Evolutionary conservation across 1,140 invertebrate genomes (phyloP), one percentile per base, ranked within the genome.

Genomic region (Calephelis virginiensis): DNA sequence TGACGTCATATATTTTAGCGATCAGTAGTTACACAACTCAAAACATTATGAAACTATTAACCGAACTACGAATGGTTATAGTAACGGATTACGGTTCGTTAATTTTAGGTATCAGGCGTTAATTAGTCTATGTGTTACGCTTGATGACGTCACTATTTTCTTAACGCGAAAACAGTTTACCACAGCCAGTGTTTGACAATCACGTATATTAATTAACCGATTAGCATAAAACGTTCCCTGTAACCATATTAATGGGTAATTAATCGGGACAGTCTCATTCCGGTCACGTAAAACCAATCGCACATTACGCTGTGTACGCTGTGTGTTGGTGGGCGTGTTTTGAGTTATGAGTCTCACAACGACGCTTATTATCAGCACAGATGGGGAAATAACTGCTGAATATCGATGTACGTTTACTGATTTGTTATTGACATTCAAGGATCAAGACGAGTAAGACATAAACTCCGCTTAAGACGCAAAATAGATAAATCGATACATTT

Each of bases 251-350:
- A 56, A 56, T 56, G 10, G 53, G 53, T 56, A 56, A 56, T 56
- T 56, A 56, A 56, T 56, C 53, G 53, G 53, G 10, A 3, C 53
- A 56, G 53, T 38, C 53, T 43, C 61, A 80, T 77, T 72, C 75
- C 49, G 64, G 67, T 66, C 78, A 80, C 78, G 78, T 80, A 75
- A 69, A 50, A 17, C 67, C 67, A 56, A 71, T 74, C 62, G 68
- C 67, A 59, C 72, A 70, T 71, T 73, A 72, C 71, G 69, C 63
- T 56, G 67, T 62, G 40, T 43, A 43, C 28, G 28, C 28, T 28
- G 28, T 28, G 28, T 28, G 65, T 64, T 72, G 74, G 63, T 74
- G 68, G 71, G 67, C 64, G 68, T 72, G 59, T 68, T 60, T 68
- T 64, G 67, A 63, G 56, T 63, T 63, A 68, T 63, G 56, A 62